Evolutionary conservation across 2,797 vertebrate species (phyloP), one percentile per base, ranked within the genome.

Genomic region (Artibeus lituratus): DNA sequence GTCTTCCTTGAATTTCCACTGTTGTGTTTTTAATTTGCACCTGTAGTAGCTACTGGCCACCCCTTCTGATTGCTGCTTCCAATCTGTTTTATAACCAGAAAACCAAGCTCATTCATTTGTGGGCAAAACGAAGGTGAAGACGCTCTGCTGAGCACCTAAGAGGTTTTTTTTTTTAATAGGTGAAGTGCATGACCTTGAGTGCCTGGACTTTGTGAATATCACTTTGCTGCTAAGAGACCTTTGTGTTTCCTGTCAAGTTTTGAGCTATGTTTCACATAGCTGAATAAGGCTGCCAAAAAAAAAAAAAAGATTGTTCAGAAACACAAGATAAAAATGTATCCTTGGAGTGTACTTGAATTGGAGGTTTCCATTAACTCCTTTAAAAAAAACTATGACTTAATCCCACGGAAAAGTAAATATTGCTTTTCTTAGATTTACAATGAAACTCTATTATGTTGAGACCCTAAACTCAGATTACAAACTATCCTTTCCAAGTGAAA

Each of bases 301-400:
- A 87, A 47, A 76, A 44, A 29, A 42, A 73, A 55, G 16, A 84
- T 87, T 11, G 11, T 70, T 97, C 74, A 95, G 93, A 96, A 94
- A 78, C 44, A 65, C 53, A 69, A 90, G 93, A 86, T 65, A 88
- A 87, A 95, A 88, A 80, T 53, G 87, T 91, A 70, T 59, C 91
- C 51, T 81, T 73, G 32, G 44, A 87, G 42, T 77, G 21, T 67
- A 83, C 87, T 87, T 91, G 70, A 87, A 19, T 67, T 44, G 18
- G 53, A 94, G 21, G 14, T 19, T 93, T 92, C 70, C 44, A 84
- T 88, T 86, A 91, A 94, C 26, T 94, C 47, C 32, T 65, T 88
- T 94, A 83, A 76, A 32, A 26, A 21, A 44, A 92, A 84, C 57
- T 51, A 51, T 16, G 21, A 39, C 70, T 85, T 73, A 89, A 59